phyloP scores from a whole-genome alignment of 2,113 vertebrate genomes.

The Egretta garzetta region DNA sequence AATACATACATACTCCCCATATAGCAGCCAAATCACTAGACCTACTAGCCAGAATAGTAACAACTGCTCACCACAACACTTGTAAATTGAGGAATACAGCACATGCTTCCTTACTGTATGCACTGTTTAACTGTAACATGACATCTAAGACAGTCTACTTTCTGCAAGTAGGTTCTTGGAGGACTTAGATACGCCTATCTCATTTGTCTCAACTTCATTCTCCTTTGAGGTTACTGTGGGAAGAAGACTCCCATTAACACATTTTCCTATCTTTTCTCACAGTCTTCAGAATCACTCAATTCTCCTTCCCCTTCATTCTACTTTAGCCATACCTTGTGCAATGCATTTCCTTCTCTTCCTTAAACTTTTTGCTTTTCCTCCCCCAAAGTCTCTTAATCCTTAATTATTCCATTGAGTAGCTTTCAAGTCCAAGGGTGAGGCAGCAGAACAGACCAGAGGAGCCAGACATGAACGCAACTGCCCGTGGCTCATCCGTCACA shows the following conservation, averaged over 20 bases:
- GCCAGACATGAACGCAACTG: rapidly evolving
- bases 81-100: neutral
- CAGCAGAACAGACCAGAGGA: neutral
- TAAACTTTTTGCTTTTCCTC: neutral
- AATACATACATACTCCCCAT: neutral
- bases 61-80: neutral
- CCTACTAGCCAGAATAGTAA: neutral
- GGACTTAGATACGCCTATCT: neutral
- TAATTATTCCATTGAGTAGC: neutral
- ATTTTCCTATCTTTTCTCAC: neutral
- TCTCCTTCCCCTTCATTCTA: neutral
- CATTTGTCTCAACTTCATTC: neutral
- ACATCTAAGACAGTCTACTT: neutral
- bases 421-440: neutral
- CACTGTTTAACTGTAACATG: neutral
- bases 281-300: neutral
- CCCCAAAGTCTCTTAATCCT: neutral
- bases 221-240: neutral
- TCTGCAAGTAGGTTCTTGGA: neutral
- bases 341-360: neutral
- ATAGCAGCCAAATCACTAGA: neutral
- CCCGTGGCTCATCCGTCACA: neutral
- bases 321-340: neutral
- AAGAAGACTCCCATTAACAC: neutral
- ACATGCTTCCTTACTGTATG: neutral